phyloP scores from a whole-genome alignment of 1,140 invertebrate genomes.

The Bombyx mandarina region DNA sequence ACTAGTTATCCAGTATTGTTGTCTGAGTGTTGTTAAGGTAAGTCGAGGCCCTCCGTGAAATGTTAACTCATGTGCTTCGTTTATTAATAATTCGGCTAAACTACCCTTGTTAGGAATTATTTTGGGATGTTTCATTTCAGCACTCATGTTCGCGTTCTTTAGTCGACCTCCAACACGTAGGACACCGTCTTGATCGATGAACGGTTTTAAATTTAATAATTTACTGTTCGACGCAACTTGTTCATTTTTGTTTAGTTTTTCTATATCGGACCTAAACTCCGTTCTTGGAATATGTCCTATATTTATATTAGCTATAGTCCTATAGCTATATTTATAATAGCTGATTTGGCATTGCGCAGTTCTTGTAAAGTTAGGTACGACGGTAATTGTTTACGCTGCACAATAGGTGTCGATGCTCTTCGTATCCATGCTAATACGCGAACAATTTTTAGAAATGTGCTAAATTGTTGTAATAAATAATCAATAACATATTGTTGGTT shows the following conservation, averaged over 20 bases:
- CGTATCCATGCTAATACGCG: background rate
- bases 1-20: background rate
- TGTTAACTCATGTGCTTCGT: slow-evolving; percentile 1
- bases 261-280: slow-evolving; percentile 9
- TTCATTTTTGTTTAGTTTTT: slow-evolving; percentile 4
- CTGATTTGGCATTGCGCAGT: slow-evolving; percentile 13
- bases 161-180: too few species aligned
- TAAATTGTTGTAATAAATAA: slow-evolving; percentile 13
- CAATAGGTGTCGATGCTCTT: too few species aligned
- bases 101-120: background rate
- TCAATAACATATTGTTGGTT: slow-evolving; percentile 10
- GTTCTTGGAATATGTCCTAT: slow-evolving; percentile 13
- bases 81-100: background rate
- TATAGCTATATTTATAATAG: slow-evolving; percentile 25
- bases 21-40: background rate
- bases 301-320: too few species aligned
- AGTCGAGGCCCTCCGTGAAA: background rate
- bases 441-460: slow-evolving; percentile 5
- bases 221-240: slow-evolving; percentile 4
- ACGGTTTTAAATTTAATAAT: too few species aligned
- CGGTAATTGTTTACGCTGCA: too few species aligned
- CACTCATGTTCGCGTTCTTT: too few species aligned
- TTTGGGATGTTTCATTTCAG: background rate
- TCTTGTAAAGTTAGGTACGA: slow-evolving; percentile 26
- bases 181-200: too few species aligned